phyloP scores from a whole-genome alignment of 1,140 invertebrate genomes.

The Bombus consobrinus region DNA sequence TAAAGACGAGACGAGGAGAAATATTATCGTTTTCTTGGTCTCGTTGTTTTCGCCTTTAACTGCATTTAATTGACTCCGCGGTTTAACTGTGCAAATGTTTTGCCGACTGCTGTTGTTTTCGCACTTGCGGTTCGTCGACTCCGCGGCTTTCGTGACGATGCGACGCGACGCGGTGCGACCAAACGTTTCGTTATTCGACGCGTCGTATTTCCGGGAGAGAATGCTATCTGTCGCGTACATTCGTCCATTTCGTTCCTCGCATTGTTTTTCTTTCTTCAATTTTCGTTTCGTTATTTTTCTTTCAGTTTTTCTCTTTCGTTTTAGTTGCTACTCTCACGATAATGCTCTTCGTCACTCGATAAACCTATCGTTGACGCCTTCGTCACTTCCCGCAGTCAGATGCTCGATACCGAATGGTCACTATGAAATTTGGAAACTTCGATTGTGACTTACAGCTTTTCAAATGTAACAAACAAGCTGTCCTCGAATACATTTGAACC shows the following conservation, averaged over 20 bases:
- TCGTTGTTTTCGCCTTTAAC: background rate
- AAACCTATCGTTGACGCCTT: slow-evolving; percentile 77
- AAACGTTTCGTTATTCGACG: slow-evolving; percentile 47
- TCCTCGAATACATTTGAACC: too few species aligned
- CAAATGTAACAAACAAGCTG: too few species aligned
- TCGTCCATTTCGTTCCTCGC: background rate
- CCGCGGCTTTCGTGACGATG: background rate
- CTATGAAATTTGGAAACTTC: slow-evolving; percentile 26
- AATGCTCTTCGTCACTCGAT: slow-evolving; percentile 63
- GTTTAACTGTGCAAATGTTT: slow-evolving; percentile 22
- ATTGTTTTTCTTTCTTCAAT: background rate
- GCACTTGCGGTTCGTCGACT: slow-evolving; percentile 13
- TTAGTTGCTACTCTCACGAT: slow-evolving; percentile 55
- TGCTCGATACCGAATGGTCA: slow-evolving; percentile 62
- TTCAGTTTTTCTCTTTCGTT: background rate
- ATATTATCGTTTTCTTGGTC: background rate
- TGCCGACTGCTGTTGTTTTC: slow-evolving; percentile 14
- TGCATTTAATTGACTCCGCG: slow-evolving; percentile 7
- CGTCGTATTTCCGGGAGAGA: slow-evolving; percentile 28
- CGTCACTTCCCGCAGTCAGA: slow-evolving; percentile 68
- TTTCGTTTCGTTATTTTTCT: background rate
- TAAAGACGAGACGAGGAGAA: background rate
- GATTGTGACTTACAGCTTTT: background rate
- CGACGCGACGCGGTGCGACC: background rate
- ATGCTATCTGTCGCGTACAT: slow-evolving; percentile 34